These are phyloP conservation scores for Shinisaurus crocodilurus DNA, from an alignment of 2,113 vertebrate species.

Conservation along the genomic window DNA sequence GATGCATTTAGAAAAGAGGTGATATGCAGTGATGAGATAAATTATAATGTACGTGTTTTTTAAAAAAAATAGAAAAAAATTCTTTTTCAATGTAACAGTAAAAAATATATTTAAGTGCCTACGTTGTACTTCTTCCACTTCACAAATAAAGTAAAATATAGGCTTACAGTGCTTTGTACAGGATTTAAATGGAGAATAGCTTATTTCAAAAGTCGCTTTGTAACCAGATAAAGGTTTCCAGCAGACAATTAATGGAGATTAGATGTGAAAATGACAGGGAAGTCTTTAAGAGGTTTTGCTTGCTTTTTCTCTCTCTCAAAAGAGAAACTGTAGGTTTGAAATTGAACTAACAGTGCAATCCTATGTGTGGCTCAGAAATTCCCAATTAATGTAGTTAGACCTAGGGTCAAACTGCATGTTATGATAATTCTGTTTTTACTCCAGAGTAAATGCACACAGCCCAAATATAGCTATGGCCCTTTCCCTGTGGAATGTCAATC, in stretches of 20 bases:
- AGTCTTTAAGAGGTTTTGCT: conserved; percentile 51
- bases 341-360: neutral
- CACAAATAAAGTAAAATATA: conserved; percentile 27
- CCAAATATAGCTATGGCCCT: too few relatives aligned
- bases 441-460: too few relatives aligned
- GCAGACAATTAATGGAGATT: conserved; percentile 24
- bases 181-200: neutral
- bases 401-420: too few relatives aligned
- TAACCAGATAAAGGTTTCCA: conserved; percentile 35
- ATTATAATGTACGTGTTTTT: neutral
- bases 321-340: too few relatives aligned
- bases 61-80: neutral
- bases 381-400: too few relatives aligned
- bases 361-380: too few relatives aligned
- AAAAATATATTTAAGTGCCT: neutral
- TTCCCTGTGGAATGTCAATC: too few relatives aligned
- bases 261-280: conserved; percentile 51
- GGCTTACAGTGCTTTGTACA: neutral
- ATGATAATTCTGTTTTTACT: too few relatives aligned
- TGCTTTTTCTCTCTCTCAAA: conserved; percentile 45
- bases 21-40: conserved; percentile 16
- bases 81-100: neutral
- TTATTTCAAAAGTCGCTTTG: neutral
- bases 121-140: conserved; percentile 35
- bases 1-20: neutral